Base-by-base conservation (phyloP, 2,113 vertebrate species). In the Scomber scombrus region DNA sequence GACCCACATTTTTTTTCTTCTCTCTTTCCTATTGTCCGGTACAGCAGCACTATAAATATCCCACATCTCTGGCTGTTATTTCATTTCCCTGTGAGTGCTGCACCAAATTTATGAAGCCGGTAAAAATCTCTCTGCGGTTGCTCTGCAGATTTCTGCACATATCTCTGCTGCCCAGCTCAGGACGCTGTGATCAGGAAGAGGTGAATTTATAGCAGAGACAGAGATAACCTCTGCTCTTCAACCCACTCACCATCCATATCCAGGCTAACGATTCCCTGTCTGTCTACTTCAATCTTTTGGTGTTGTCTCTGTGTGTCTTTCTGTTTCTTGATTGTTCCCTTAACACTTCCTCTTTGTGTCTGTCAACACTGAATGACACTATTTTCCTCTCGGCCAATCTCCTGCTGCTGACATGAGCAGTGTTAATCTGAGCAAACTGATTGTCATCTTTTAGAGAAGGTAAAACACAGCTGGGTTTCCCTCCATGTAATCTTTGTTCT, bases 191-290 rank as follows among this genome's bases (percentile, higher is more conserved):
- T 74, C 75, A 16, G 21, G 62, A 80, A 61, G 50, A 18, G 40
- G 51, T 1, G 4, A 47, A 73, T 85, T 72, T 82, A 82, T 77
- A 61, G 40, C 57, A 5, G 11, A 63, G 49, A 63, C 40, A 29
- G 40, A 14, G 72, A 82, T 80, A 85, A 77, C 75, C 65, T 78
- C 75, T 78, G 75, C 63, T 81, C 75, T 65, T 29, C 72, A 26
- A 31, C 77, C 70, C 65, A 49, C 60, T 81, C 71, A 0, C 62
- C 57, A 76, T 79, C 75, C 46, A 51, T 29, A 78, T 52, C 64
- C 51, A 34, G 12, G 0, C 45, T 70, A 56, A 47, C 40, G 2
- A 74, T 26, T 65, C 52, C 40, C 46, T 64, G 52, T 47, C 78
- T 1, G 47, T 69, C 52, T 45, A 12, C 8, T 46, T 3, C 52